phyloP scores from a whole-genome alignment of 2,797 vertebrate genomes.

The Acanthornis magna region DNA sequence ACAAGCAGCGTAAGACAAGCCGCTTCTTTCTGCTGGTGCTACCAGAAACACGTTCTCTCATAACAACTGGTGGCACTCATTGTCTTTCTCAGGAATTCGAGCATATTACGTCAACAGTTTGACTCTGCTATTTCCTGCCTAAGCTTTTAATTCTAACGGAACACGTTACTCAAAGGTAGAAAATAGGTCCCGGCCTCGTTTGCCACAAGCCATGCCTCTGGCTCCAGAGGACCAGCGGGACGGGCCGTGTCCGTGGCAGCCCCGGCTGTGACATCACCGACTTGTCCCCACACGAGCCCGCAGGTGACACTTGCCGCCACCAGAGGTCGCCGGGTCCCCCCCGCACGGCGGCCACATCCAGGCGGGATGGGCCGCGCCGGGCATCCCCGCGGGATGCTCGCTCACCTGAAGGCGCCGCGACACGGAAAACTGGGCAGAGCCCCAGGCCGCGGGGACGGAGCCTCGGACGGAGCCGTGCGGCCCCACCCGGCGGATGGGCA shows the following conservation, averaged over 20 bases:
- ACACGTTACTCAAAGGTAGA: too few relatives aligned
- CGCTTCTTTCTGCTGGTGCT: background rate
- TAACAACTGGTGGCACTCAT: rapidly evolving
- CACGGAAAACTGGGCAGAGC: rapidly evolving
- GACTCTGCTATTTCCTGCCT: background rate
- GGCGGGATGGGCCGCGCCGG: background rate
- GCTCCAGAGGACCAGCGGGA: rapidly evolving
- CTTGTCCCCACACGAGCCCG: background rate
- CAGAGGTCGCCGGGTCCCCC: background rate
- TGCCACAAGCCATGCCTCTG: rapidly evolving
- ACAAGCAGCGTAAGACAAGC: rapidly evolving
- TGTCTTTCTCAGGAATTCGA: background rate
- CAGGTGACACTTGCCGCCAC: background rate
- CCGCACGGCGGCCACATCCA: background rate
- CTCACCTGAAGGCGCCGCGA: background rate
- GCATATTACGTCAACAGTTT: background rate
- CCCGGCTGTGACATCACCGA: background rate
- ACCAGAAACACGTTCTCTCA: rapidly evolving
- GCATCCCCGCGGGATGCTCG: background rate
- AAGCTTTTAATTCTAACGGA: background rate
- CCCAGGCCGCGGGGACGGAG: too few relatives aligned
- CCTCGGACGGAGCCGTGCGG: background rate
- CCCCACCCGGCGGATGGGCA: background rate
- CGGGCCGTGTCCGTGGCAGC: background rate
- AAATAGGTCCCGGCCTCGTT: background rate